phyloP scores from a whole-genome alignment of 1,140 invertebrate genomes.

The Neodiprion pinetum region DNA sequence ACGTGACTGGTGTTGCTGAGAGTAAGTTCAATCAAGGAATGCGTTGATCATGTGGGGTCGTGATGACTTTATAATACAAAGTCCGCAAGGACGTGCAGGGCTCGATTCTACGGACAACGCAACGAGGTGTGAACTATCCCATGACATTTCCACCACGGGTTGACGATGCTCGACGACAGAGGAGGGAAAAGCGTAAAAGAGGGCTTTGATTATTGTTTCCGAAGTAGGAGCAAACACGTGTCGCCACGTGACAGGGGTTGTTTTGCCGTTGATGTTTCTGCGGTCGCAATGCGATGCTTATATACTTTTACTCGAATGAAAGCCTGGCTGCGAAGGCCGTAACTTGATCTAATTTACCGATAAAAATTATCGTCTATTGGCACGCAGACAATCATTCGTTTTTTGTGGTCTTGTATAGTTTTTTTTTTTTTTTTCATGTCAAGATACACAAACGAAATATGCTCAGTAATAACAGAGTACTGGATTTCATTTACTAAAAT shows the following conservation, averaged over 20 bases:
- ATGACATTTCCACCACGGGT: constrained; percentile 42
- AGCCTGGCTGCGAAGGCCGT: background rate
- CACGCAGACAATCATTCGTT: background rate
- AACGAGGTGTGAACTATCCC: constrained; percentile 53
- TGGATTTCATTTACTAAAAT: too few relatives aligned
- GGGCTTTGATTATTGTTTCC: background rate
- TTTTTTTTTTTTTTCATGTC: background rate
- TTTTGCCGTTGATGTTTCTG: background rate
- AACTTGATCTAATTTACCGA: background rate
- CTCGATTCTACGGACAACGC: constrained; percentile 16
- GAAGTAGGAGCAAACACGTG: constrained; percentile 15
- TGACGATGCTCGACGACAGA: background rate
- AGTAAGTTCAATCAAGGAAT: background rate
- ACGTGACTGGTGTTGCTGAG: background rate
- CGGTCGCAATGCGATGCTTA: too few relatives aligned
- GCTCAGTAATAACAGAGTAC: too few relatives aligned
- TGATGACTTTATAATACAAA: constrained; percentile 6
- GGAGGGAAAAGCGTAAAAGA: background rate
- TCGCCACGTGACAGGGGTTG: constrained; percentile 21
- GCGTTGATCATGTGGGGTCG: constrained; percentile 1
- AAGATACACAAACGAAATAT: background rate
- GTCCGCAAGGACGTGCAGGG: background rate
- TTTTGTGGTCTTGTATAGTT: background rate
- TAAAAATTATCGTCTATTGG: background rate
- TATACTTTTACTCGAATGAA: background rate